A percentile compares a stretch with the other conserved stretches of the same genome.
Evolutionary conservation across 2,113 vertebrate genomes (phyloP).

Genomic region (Mirounga angustirostris): DNA sequence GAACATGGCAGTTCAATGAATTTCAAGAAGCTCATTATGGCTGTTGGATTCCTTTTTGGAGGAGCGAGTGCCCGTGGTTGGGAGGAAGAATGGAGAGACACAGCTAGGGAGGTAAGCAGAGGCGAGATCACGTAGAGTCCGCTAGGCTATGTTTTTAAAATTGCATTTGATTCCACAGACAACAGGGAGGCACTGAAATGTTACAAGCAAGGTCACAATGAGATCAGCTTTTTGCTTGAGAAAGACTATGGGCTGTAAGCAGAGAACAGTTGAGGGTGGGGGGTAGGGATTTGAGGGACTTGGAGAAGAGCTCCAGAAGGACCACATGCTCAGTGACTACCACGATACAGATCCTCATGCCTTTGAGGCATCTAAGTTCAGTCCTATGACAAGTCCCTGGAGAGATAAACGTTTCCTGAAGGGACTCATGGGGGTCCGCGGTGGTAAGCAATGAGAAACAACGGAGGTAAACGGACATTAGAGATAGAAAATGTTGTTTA

Average conservation of each 20-base stretch:
- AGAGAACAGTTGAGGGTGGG: neutral
- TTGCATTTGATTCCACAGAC: neutral
- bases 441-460: neutral
- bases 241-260: neutral
- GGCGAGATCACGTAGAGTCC: neutral
- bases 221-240: slow-evolving; percentile 17
- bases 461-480: neutral
- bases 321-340: neutral
- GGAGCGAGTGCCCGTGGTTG: neutral
- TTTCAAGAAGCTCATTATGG: neutral
- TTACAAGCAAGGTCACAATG: neutral
- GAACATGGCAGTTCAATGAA: neutral
- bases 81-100: neutral
- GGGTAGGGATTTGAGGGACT: neutral
- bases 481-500: neutral
- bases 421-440: neutral
- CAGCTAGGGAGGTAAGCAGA: neutral
- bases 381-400: neutral
- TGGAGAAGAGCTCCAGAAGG: neutral
- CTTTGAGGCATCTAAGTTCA: neutral
- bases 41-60: neutral
- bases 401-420: neutral
- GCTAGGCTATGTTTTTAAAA: neutral
- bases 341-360: neutral
- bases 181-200: neutral